phyloP scores from a whole-genome alignment of 2,888 invertebrate species.

The Isotomurus palustris region DNA sequence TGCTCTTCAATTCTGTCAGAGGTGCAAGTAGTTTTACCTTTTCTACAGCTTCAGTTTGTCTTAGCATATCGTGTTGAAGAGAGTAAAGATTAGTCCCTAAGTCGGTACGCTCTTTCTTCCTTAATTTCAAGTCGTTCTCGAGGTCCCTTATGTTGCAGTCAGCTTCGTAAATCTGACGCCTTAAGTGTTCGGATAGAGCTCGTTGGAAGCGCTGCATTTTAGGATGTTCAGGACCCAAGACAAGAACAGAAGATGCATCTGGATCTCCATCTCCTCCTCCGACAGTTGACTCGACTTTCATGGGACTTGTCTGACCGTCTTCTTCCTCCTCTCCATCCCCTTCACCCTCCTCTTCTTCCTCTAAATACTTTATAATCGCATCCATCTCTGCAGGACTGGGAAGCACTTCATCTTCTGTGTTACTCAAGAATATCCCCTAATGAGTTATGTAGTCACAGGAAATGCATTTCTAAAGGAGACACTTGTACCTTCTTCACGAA shows the following conservation, averaged over 20 bases:
- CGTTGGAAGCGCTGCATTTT: constrained; percentile 68
- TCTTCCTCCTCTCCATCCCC: constrained; percentile 5
- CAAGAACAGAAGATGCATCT: constrained; percentile 50
- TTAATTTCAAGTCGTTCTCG: constrained; percentile 53
- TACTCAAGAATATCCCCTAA: no score
- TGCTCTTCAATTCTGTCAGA: no score
- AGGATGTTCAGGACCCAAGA: constrained; percentile 67
- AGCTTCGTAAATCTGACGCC: constrained; percentile 61
- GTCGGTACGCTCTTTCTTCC: constrained; percentile 57
- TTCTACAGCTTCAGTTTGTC: constrained; percentile 57
- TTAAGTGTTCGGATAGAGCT: constrained; percentile 62
- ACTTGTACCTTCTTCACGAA: constrained; percentile 6
- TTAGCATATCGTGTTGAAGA: constrained; percentile 59
- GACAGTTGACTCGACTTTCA: not conserved
- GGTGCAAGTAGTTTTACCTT: no score
- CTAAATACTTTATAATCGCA: constrained; percentile 27
- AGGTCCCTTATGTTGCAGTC: constrained; percentile 64
- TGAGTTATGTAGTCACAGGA: no score
- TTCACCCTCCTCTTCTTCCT: constrained; percentile 12
- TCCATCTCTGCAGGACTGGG: constrained; percentile 23
- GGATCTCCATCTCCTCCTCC: not conserved
- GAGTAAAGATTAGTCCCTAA: constrained; percentile 60
- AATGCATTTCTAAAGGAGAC: no score
- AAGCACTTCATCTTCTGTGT: constrained; percentile 16
- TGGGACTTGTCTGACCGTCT: not conserved